These are phyloP conservation scores for Macquaria australasica DNA, from an alignment of 2,113 vertebrate genomes.

Conservation along the genomic window DNA sequence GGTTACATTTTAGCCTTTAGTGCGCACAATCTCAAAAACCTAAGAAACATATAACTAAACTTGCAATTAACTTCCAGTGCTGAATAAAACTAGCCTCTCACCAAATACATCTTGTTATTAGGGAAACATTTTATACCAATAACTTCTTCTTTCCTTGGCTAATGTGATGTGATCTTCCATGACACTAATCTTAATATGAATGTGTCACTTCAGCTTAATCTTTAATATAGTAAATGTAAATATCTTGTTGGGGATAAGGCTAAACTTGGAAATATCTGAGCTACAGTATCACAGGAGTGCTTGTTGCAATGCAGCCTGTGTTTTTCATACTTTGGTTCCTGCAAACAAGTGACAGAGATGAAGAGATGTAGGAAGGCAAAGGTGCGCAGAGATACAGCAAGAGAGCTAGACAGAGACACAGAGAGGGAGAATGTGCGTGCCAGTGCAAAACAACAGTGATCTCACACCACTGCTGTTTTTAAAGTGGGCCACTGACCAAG, in stretches of 20 bases:
- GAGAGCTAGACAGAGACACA: slow-evolving; percentile 46
- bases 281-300: slow-evolving; percentile 4
- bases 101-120: slow-evolving; percentile 22
- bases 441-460: slow-evolving; percentile 71
- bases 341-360: slow-evolving; percentile 39
- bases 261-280: slow-evolving; percentile 42
- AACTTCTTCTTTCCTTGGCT: slow-evolving; percentile 18
- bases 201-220: slow-evolving; percentile 39
- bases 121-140: slow-evolving; percentile 1
- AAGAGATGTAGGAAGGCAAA: slow-evolving; percentile 38
- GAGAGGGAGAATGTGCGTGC: slow-evolving; percentile 25
- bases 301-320: slow-evolving; percentile 32
- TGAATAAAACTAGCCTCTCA: background rate
- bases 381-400: slow-evolving; percentile 26
- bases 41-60: background rate
- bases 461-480: slow-evolving; percentile 71
- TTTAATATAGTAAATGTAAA: slow-evolving; percentile 21
- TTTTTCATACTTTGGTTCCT: slow-evolving; percentile 36
- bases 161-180: slow-evolving; percentile 51
- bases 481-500: slow-evolving; percentile 67
- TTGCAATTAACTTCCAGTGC: background rate
- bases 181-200: slow-evolving; percentile 50
- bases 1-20: background rate
- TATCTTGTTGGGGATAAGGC: slow-evolving; percentile 31
- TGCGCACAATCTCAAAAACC: slow-evolving; percentile 15